Evolutionary conservation across 2,797 vertebrate genomes (phyloP).

Genomic region (Chelonia mydas): DNA sequence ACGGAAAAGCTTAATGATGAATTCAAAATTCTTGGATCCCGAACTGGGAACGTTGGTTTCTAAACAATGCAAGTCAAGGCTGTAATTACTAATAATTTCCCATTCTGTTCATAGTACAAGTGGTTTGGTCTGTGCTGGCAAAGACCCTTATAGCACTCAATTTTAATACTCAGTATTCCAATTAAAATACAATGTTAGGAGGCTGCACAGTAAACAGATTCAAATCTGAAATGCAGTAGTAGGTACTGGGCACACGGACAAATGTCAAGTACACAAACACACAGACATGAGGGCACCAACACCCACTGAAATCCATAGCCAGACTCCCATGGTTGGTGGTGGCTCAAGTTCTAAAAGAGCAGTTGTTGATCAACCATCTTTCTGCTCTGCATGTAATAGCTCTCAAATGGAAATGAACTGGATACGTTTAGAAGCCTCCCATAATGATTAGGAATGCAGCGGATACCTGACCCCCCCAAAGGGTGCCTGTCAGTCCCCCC

Average conservation of each 20-base stretch:
- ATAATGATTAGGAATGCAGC: not conserved
- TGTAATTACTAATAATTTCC: not conserved
- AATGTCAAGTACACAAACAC: not conserved
- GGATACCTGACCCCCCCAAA: not conserved
- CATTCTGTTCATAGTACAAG: not conserved
- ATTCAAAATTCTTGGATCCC: not conserved
- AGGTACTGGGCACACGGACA: not conserved
- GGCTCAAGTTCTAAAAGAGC: not conserved
- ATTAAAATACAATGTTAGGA: conserved; percentile 10
- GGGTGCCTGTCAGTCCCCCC: not conserved
- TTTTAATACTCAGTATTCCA: not conserved
- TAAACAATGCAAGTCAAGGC: not conserved
- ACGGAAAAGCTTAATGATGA: not conserved
- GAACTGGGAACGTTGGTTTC: not conserved
- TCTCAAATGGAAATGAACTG: not conserved
- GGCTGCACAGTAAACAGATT: not conserved
- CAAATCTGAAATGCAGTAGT: not conserved
- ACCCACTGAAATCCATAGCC: not conserved
- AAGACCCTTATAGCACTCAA: not conserved
- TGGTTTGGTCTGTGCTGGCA: not conserved
- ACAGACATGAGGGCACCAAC: not conserved
- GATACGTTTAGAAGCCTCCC: not conserved
- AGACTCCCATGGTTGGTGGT: not conserved
- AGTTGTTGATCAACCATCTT: not conserved
- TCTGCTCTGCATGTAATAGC: not conserved